Percentiles rank a stretch among this genome's conserved stretches.
Evolutionary conservation across 2,797 vertebrate genomes (phyloP).

Genomic region (Spheniscus humboldti): DNA sequence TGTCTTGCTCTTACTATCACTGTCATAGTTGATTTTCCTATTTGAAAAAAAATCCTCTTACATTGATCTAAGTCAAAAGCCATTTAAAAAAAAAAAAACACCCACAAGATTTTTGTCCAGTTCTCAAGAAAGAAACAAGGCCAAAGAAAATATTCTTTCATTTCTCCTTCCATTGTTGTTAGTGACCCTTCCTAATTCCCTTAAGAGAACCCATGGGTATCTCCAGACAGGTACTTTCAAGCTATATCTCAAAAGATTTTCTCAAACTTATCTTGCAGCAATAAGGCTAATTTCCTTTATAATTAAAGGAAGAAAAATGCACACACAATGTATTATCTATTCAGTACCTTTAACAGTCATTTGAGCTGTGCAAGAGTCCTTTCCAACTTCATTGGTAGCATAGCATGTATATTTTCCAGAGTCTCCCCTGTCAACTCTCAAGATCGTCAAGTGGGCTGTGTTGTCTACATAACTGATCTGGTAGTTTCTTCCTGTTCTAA

Average conservation of each 20-base stretch:
- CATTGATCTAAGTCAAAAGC: background rate
- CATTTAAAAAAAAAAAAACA: background rate
- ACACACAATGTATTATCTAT: background rate
- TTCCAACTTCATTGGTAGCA: constrained; percentile 90
- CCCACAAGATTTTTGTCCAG: background rate
- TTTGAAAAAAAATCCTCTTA: background rate
- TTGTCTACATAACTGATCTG: constrained; percentile 89
- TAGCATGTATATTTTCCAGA: constrained; percentile 88
- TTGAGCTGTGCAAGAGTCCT: constrained; percentile 88
- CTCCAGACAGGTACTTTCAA: background rate
- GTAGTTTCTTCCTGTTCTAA: constrained; percentile 91
- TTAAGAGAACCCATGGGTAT: background rate
- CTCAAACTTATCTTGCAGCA: background rate
- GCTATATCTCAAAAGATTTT: background rate
- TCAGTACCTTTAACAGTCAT: constrained; percentile 90
- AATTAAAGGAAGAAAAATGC: background rate
- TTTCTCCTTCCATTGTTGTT: background rate
- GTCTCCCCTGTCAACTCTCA: constrained; percentile 86
- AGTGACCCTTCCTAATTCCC: background rate
- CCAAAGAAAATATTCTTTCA: background rate
- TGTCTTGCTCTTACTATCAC: background rate
- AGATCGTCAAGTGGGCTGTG: constrained; percentile 82
- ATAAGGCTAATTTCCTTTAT: background rate
- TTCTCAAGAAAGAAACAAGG: background rate
- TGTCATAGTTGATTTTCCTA: background rate